A percentile compares a stretch with the other conserved stretches of the same genome.
phyloP scores from a whole-genome alignment of 2,797 vertebrate genomes.

The Manis javanica region DNA sequence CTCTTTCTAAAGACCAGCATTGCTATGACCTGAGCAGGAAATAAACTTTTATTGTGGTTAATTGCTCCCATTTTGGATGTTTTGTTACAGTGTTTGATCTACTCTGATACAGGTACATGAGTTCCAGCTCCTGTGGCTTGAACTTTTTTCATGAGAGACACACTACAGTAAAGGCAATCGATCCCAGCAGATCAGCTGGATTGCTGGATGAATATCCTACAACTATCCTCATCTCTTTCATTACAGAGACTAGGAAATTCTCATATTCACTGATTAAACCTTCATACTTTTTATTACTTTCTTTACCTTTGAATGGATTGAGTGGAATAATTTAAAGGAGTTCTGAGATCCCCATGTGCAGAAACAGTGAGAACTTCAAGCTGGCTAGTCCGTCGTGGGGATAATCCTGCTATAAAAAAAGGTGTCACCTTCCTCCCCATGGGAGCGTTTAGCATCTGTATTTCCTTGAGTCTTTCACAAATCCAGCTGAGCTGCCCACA shows the following conservation, averaged over 20 bases:
- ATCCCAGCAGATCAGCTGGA: neutral
- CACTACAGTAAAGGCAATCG: neutral
- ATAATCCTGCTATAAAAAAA: neutral
- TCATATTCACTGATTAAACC: neutral
- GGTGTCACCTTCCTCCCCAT: neutral
- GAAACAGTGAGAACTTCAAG: neutral
- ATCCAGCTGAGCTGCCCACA: neutral
- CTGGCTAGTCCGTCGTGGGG: too few relatives aligned
- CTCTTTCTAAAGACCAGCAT: neutral
- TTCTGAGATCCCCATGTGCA: neutral
- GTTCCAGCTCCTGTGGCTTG: neutral
- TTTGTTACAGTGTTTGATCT: neutral
- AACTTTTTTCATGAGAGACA: neutral
- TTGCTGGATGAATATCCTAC: neutral
- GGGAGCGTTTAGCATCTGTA: neutral
- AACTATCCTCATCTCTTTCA: neutral
- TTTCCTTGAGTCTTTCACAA: neutral
- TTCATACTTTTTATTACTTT: neutral
- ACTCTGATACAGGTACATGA: neutral
- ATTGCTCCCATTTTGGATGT: neutral
- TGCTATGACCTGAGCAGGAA: neutral
- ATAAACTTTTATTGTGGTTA: too few relatives aligned
- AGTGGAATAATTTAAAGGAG: neutral
- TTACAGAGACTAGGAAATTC: neutral
- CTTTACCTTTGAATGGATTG: neutral